phyloP scores from a whole-genome alignment of 2,797 vertebrate species.

The Chelidonichthys spinosus region DNA sequence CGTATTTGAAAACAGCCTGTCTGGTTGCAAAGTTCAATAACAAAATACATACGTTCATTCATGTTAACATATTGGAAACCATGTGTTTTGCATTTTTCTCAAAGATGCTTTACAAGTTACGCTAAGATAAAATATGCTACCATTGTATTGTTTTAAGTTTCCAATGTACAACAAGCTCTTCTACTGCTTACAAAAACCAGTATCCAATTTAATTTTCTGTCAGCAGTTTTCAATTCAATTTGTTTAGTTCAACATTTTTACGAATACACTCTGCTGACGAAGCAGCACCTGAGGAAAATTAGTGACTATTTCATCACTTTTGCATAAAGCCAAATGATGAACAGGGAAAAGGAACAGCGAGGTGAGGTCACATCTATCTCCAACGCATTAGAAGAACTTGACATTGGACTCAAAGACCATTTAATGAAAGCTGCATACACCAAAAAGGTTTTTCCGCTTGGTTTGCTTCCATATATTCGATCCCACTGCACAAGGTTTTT shows the following conservation, averaged over 20 bases:
- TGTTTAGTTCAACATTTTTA: background rate
- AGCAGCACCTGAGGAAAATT: background rate
- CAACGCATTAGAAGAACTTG: too few species aligned
- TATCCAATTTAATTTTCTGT: background rate
- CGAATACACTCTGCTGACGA: background rate
- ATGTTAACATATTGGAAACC: background rate
- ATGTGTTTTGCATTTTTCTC: background rate
- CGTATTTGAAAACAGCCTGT: background rate
- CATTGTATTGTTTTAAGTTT: constrained; percentile 8
- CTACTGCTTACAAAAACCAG: too few species aligned
- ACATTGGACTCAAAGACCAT: too few species aligned
- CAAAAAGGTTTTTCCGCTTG: background rate
- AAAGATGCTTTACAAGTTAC: too few species aligned
- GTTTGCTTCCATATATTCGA: background rate
- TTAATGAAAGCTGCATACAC: background rate
- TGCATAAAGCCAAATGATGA: background rate
- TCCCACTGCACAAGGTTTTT: background rate
- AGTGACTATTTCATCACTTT: background rate
- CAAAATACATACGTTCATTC: background rate
- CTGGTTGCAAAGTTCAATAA: constrained; percentile 1
- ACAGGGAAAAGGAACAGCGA: background rate
- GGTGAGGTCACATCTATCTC: too few species aligned
- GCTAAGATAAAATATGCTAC: background rate
- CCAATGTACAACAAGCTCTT: too few species aligned
- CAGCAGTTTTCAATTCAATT: background rate